Base-by-base conservation (phyloP, 2,113 vertebrate genomes). In the Myrmecophaga tridactyla region DNA sequence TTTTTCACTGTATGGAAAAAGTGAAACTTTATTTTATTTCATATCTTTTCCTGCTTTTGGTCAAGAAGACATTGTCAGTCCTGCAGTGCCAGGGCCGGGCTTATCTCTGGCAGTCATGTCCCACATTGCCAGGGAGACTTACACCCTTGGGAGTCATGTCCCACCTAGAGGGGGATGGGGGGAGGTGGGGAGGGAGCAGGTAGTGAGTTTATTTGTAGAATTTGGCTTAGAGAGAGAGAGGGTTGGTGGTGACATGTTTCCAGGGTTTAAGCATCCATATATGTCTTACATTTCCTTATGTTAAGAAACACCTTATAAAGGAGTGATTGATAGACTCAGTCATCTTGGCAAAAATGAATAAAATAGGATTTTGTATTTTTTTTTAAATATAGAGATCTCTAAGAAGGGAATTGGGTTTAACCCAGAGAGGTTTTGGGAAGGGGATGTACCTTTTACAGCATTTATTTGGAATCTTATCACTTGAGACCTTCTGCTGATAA, bases 281-380 rank as follows among this genome's bases (percentile, higher is more conserved):
- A 8, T 62, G 7, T 23, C 62, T 94, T 56, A 48, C 53, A 77
- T 94, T 94, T 63, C 77, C 36, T 81, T 86, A 31, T 60, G 10
- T 39, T 69, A 81, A 46, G 72, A 65, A 76, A 63, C 23, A 70
- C 4, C 4, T 27, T 21, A 25, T n/a, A 58, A 6, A 29, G 4
- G 29, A 36, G 53, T 76, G n/a, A 11, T 53, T 94, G 77, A 34
- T 72, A 17, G 62, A 48, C 48, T n/a, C n/a, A 58, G 67, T 91
- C 21, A 78, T 51, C 87, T 84, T 91, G 46, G 62, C 27, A 90
- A 78, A 62, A 95, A 56, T 75, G 41, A 94, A 81, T 73, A n/a
- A 81, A 75, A 77, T 86, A 48, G 18, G 6, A 27, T 3, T 36
- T 88, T 18, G 62, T 4, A 7, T 9, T 84, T 51, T 48, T 48